Percentiles rank a stretch among this genome's conserved stretches.
These are phyloP conservation scores for Channa argus DNA, from an alignment of 2,113 vertebrate genomes.

Conservation along the genomic window DNA sequence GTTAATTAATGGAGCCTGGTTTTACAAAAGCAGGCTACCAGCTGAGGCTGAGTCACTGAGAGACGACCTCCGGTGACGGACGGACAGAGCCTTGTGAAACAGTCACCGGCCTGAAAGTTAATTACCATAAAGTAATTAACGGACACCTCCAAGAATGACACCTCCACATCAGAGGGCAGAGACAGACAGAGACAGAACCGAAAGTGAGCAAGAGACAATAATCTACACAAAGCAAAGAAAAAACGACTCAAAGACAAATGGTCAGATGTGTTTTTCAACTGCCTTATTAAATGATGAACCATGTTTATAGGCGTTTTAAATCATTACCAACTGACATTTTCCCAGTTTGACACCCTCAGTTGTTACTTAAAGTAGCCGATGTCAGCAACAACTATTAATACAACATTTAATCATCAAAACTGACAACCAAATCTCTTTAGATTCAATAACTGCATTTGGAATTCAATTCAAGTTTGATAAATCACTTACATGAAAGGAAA, in stretches of 20 bases:
- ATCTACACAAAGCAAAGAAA: neutral
- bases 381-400: too few species aligned
- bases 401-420: too few species aligned
- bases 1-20: constrained; percentile 13
- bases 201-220: neutral
- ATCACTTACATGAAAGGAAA: neutral
- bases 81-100: constrained; percentile 23
- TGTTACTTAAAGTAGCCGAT: too few species aligned
- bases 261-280: neutral
- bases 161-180: constrained; percentile 23
- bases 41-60: constrained; percentile 17
- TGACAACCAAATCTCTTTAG: neutral
- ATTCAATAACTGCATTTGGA: neutral
- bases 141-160: neutral
- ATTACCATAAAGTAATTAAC: constrained; percentile 38
- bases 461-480: neutral
- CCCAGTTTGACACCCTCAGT: too few species aligned
- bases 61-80: constrained; percentile 16
- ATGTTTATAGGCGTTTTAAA: too few species aligned
- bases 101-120: constrained; percentile 42
- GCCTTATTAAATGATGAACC: neutral
- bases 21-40: neutral
- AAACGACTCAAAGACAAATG: too few species aligned
- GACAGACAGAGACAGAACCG: neutral
- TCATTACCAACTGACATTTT: too few species aligned